Conservation (phyloP, 2,113 vertebrate species). For the Oreocharis arfaki region DNA sequence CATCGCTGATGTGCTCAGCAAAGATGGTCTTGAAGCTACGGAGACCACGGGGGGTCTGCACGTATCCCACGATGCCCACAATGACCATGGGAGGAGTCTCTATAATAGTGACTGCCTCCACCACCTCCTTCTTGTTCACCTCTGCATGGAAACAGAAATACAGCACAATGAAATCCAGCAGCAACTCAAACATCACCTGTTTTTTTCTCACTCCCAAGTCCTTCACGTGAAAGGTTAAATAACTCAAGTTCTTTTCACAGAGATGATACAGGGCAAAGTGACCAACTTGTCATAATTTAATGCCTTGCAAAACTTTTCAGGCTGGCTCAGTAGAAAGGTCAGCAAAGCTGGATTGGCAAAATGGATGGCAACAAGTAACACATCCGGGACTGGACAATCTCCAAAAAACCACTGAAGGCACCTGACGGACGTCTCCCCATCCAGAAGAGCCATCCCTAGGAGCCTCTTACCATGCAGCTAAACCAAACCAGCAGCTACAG, state of each 20-base stretch:
- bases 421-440: neutral
- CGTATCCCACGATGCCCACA: constrained; percentile 89
- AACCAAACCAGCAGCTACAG: neutral
- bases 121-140: constrained; percentile 99
- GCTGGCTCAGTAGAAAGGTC: neutral
- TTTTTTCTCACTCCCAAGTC: neutral
- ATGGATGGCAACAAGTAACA: neutral
- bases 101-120: constrained; percentile 93
- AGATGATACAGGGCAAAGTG: rapidly evolving
- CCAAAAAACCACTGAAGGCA: rapidly evolving
- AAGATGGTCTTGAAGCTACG: constrained; percentile 95
- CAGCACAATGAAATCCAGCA: neutral
- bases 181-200: neutral
- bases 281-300: neutral
- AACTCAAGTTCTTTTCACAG: neutral
- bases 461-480: neutral
- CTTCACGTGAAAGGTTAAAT: rapidly evolving
- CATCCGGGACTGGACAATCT: neutral
- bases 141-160: constrained; percentile 65
- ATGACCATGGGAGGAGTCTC: constrained; percentile 97
- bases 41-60: constrained; percentile 91
- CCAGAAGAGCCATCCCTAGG: neutral
- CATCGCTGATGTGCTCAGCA: constrained; percentile 94
- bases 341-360: rapidly evolving
- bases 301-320: neutral